Evolutionary conservation across 2,113 vertebrate genomes (phyloP), one percentile per base, ranked within the genome.

Genomic region (Odobenus rosmarus): DNA sequence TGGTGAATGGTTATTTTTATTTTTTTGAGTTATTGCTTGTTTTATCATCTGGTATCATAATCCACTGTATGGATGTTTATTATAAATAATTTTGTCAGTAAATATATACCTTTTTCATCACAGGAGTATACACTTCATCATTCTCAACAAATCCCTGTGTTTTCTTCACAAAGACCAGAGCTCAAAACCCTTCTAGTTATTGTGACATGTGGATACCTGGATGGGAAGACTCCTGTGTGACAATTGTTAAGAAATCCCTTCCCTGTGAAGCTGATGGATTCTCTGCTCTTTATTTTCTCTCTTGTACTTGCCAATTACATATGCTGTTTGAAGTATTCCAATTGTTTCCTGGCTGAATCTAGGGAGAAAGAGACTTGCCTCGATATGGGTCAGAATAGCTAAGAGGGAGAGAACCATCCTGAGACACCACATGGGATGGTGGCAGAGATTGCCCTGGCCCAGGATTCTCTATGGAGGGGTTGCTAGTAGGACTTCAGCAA

Each of bases 291-390:
- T 51, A 57, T 87, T 77, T 93, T 69, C 82, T 83, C 42, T 64
- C 57, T 77, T 51, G 36, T 33, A 12, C 81, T 94, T 90, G 61
- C 7, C 81, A 18, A 59, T 97, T 93, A 84, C 83, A 62, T 74
- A 95, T 84, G 83, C 93, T 64, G 33, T 97, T 90, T 95, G 95
- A 96, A 95, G 90, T 76, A 62, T 39, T 90, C 55, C 31, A 21
- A 62, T 88, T 95, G 74, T 93, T 95, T 96, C 87, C 88, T 95
- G 94, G 69, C 33, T 87, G 79, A 80, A 91, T 83, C 49, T 3
- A 39, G 77, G 57, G n/a, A 81, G 83, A 90, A 36, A 42, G n/a
- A 88, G 51, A 59, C 14, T 46, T 87, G 85, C 57, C 23, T 16
- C 59, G 11, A 67, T 49, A 5, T 88, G 64, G 81, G 39, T 85